Evolutionary conservation across 2,888 invertebrate genomes (phyloP).

Genomic region (Noctuana brunneofusca): DNA sequence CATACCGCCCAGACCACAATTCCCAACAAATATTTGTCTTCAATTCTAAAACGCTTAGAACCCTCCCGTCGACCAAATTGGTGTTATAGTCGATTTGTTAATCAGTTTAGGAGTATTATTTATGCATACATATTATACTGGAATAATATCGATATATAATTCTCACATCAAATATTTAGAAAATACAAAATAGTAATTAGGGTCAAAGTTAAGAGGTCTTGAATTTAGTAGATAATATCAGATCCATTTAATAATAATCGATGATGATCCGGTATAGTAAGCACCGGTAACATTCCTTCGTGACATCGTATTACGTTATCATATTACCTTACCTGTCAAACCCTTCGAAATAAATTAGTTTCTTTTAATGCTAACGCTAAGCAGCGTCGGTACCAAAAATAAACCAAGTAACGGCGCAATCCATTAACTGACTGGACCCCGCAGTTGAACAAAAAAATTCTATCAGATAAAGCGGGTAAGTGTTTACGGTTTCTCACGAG

Average conservation of each 20-base stretch:
- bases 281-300: slow-evolving; percentile 52
- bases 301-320: slow-evolving; percentile 56
- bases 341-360: slow-evolving; percentile 74
- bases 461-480: slow-evolving; percentile 81
- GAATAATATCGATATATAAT: neutral
- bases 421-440: slow-evolving; percentile 80
- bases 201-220: neutral
- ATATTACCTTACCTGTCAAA: slow-evolving; percentile 71
- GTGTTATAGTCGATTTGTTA: slow-evolving; percentile 55
- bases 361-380: slow-evolving; percentile 63
- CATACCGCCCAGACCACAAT: slow-evolving; percentile 71
- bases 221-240: neutral
- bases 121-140: too few species aligned
- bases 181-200: neutral
- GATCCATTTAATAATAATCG: slow-evolving; percentile 34
- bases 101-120: slow-evolving; percentile 41
- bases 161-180: neutral
- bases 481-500: slow-evolving; percentile 82
- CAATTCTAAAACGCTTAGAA: slow-evolving; percentile 77
- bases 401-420: slow-evolving; percentile 78
- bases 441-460: slow-evolving; percentile 75
- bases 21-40: slow-evolving; percentile 77
- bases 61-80: slow-evolving; percentile 64
- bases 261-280: slow-evolving; percentile 31
- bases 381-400: slow-evolving; percentile 68